phyloP scores from a whole-genome alignment of 1,140 invertebrate species.

The Orius laevigatus region DNA sequence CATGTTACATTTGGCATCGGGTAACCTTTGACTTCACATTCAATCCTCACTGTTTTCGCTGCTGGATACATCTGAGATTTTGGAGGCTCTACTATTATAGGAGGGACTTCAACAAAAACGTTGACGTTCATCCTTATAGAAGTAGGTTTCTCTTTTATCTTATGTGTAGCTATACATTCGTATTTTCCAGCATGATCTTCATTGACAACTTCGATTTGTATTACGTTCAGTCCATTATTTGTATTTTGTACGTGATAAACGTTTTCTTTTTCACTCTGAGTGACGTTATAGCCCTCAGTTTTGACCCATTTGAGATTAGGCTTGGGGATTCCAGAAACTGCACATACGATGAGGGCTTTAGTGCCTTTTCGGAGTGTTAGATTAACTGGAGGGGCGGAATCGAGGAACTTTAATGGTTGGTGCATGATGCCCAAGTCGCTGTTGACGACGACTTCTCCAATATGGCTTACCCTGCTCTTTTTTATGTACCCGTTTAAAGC shows the following conservation, averaged over 20 bases:
- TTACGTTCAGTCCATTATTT: conserved; percentile 16
- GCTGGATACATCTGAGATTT: conserved; percentile 38
- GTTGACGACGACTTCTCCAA: not conserved
- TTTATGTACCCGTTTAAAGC: conserved; percentile 14
- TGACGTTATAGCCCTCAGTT: not conserved
- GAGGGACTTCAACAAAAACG: conserved; percentile 39
- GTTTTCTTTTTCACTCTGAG: not conserved
- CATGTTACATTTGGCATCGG: conserved; percentile 46
- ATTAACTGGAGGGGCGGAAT: not conserved
- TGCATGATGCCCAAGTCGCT: too few relatives aligned
- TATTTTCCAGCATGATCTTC: conserved; percentile 16
- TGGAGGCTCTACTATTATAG: conserved; percentile 38
- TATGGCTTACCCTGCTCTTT: conserved; percentile 11
- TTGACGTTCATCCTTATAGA: conserved; percentile 1
- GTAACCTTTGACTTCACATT: conserved; percentile 46
- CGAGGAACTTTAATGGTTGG: not conserved
- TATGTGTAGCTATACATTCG: conserved; percentile 16
- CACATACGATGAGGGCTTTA: conserved; percentile 15
- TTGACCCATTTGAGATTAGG: conserved; percentile 17
- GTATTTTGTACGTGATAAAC: conserved; percentile 4
- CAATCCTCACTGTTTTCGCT: conserved; percentile 48
- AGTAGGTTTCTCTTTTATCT: conserved; percentile 5
- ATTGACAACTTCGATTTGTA: conserved; percentile 11
- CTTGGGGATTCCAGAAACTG: conserved; percentile 13
- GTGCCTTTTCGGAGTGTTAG: conserved; percentile 5